A percentile compares a stretch with the other conserved stretches of the same genome.
phyloP scores from a whole-genome alignment of 2,797 vertebrate genomes.

The Xenopus petersii region DNA sequence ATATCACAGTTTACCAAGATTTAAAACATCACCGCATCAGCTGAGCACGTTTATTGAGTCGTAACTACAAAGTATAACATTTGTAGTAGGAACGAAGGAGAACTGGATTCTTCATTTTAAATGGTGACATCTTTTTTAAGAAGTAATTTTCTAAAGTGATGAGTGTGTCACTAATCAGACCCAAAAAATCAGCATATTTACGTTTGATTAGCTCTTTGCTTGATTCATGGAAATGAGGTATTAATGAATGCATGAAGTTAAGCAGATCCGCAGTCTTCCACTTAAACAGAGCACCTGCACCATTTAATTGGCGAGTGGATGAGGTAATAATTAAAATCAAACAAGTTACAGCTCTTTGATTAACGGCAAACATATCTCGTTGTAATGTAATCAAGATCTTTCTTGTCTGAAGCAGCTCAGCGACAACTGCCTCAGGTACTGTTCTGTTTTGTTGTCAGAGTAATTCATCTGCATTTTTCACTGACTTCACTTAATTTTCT shows the following conservation, averaged over 20 bases:
- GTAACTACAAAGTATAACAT: no score
- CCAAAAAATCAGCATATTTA: constrained; percentile 49
- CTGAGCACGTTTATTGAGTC: no score
- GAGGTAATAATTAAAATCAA: constrained; percentile 50
- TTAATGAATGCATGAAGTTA: constrained; percentile 63
- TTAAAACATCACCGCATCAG: no score
- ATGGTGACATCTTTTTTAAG: constrained; percentile 27
- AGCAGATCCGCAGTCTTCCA: constrained; percentile 52
- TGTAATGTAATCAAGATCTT: constrained; percentile 64
- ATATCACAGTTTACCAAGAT: no score
- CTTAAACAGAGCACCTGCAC: constrained; percentile 59
- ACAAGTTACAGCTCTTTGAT: constrained; percentile 55
- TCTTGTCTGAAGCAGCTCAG: constrained; percentile 39
- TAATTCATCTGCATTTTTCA: background rate
- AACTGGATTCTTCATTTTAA: constrained; percentile 17
- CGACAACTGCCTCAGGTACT: constrained; percentile 20
- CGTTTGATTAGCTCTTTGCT: constrained; percentile 61
- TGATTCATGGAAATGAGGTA: constrained; percentile 54
- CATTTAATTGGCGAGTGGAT: constrained; percentile 55
- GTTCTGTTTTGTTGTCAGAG: background rate
- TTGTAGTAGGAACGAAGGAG: background rate
- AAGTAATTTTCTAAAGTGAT: constrained; percentile 31
- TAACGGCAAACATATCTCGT: constrained; percentile 52
- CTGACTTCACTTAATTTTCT: background rate
- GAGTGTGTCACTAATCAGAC: constrained; percentile 42